Base-by-base conservation (phyloP, 2,888 invertebrate species). In the Drosophila prolongata region DNA sequence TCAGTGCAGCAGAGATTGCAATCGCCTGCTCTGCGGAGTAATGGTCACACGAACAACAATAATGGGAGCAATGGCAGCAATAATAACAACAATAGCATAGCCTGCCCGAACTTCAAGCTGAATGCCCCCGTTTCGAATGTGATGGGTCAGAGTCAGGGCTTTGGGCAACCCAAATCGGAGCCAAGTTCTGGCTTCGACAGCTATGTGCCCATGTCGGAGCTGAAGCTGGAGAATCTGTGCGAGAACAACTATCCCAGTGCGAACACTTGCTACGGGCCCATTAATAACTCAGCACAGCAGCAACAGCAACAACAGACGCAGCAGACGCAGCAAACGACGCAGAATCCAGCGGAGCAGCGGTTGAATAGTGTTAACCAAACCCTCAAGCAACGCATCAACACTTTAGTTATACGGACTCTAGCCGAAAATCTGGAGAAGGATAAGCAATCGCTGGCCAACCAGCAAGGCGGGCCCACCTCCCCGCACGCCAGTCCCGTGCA, bases 321-420 rank as follows among this genome's bases (percentile, higher is more conserved):
- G 8, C 62, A 46, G 24, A 54, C 35, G 6, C 65, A 50, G 42
- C 59, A 27, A 0, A 27, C 38, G 35, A 37, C 56, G 10, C 54
- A 64, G n/a, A 75, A 56, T 14, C 79, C 89, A 42, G 76, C 81
- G 91, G 91, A 90, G 72, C 91, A 90, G 74, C 90, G 91, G 34
- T 42, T 87, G 58, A 92, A 85, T 69, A 91, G 91, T 91, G 90
- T 90, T 70, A 96, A 96, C 90, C 97, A 97, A 93, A 95, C 95
- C 10, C 93, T 98, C 10, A 98, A 97, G 90, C 97, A 98, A 90
- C 94, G 98, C 87, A 96, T 98, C 69, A 97, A 97, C 92, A 96
- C 95, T 66, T 94, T 98, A 89, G 96, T 98, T 1, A 95, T 97
- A 90, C 97, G 97, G 91, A 97, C 97, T 55, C 93, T 98, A 72